Evolutionary conservation across 2,888 invertebrate genomes (phyloP).

Genomic region (Operophtera brumata): DNA sequence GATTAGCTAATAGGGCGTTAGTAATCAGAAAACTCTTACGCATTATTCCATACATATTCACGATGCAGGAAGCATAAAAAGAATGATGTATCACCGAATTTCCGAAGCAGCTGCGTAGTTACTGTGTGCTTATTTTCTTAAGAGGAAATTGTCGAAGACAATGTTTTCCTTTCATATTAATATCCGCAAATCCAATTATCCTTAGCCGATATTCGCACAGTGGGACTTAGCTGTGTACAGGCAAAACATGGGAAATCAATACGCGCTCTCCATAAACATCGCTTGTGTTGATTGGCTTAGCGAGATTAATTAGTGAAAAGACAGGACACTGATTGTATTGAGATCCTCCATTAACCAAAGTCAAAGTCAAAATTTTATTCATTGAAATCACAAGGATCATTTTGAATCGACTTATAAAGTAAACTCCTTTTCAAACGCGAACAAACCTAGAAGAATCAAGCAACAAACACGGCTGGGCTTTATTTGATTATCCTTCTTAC

Average conservation of each 20-base stretch:
- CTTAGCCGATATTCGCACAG: slow-evolving; percentile 26
- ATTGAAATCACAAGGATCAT: no score
- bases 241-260: slow-evolving; percentile 28
- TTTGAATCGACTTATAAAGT: no score
- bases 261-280: slow-evolving; percentile 8
- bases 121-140: slow-evolving; percentile 25
- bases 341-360: no score
- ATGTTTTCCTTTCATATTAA: slow-evolving; percentile 40
- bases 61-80: slow-evolving; percentile 21
- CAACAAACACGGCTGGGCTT: no score
- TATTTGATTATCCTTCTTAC: no score
- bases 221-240: slow-evolving; percentile 22
- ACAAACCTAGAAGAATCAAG: no score
- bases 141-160: slow-evolving; percentile 33
- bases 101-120: slow-evolving; percentile 22
- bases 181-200: slow-evolving; percentile 36
- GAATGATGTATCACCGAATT: slow-evolving; percentile 27
- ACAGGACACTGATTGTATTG: no score
- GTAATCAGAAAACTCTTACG: not conserved
- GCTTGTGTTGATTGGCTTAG: slow-evolving; percentile 15
- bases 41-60: slow-evolving; percentile 16
- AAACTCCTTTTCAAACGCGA: no score
- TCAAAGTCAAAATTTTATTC: no score
- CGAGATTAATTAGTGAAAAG: not conserved
- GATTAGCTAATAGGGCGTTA: not conserved